These are phyloP conservation scores for Phocoena sinus DNA, from an alignment of 2,113 vertebrate species.

Conservation along the genomic window DNA sequence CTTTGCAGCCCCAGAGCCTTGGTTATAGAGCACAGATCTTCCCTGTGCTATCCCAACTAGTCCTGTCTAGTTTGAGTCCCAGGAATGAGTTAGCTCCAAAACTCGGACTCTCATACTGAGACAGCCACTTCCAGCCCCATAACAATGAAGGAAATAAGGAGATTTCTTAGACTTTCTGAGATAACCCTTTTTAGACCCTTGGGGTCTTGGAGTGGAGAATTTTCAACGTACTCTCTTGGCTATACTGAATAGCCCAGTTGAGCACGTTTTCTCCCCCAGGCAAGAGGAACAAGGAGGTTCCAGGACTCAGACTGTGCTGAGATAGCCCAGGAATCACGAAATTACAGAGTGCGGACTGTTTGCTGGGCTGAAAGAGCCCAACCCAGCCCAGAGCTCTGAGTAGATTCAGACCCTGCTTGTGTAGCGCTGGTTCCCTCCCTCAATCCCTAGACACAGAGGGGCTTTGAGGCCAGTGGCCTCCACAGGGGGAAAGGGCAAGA, in stretches of 20 bases:
- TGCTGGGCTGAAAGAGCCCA: background rate
- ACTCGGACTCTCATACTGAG: background rate
- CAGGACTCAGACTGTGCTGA: constrained; percentile 3
- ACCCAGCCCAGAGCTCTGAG: background rate
- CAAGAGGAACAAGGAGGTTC: background rate
- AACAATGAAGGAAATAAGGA: background rate
- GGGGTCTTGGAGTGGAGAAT: background rate
- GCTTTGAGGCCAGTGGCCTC: background rate
- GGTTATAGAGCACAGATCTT: background rate
- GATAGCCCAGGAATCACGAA: background rate
- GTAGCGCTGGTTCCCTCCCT: background rate
- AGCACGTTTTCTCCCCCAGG: background rate
- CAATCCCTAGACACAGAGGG: background rate
- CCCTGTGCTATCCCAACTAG: background rate
- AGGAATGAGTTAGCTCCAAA: background rate
- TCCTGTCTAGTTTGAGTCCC: background rate
- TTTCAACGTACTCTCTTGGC: constrained; percentile 9
- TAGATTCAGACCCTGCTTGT: background rate
- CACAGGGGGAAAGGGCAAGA: background rate
- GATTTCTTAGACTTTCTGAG: constrained; percentile 5
- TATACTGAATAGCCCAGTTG: background rate
- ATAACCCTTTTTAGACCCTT: background rate
- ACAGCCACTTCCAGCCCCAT: background rate
- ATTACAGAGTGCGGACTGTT: background rate
- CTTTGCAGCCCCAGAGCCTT: background rate